Conservation (phyloP, 2,797 vertebrate genomes). For the Anabacerthia variegaticeps region DNA sequence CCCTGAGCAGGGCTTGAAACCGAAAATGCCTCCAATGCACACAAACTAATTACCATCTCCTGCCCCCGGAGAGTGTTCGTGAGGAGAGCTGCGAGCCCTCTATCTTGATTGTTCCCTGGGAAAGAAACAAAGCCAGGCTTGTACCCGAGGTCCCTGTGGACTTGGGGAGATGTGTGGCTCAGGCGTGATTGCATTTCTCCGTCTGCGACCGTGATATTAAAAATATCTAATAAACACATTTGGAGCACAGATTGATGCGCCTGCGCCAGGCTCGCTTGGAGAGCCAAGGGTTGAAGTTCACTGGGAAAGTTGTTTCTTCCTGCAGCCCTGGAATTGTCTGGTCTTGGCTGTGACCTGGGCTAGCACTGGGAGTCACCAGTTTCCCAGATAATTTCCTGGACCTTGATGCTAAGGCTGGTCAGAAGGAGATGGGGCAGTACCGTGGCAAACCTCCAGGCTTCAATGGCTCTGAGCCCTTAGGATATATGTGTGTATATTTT, state of each 20-base stretch:
- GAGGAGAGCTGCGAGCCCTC: neutral
- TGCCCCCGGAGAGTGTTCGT: neutral
- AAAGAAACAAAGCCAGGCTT: constrained; percentile 51
- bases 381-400: neutral
- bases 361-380: neutral
- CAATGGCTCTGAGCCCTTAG: neutral
- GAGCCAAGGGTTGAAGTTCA: neutral
- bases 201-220: neutral
- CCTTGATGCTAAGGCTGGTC: neutral
- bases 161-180: neutral
- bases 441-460: neutral
- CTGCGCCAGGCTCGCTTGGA: fast-evolving
- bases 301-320: fast-evolving
- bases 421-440: neutral
- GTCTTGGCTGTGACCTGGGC: neutral
- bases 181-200: neutral
- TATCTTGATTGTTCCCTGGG: constrained; percentile 28
- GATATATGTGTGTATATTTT: fast-evolving
- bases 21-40: neutral
- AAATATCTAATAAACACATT: neutral
- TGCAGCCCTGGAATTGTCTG: fast-evolving
- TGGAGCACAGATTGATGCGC: fast-evolving
- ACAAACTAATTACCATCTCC: neutral
- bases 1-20: neutral
- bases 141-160: neutral